Percentiles rank a stretch among this genome's conserved stretches.
Conservation (phyloP, 2,113 vertebrate genomes). For the Rhinolophus ferrumequinum region DNA sequence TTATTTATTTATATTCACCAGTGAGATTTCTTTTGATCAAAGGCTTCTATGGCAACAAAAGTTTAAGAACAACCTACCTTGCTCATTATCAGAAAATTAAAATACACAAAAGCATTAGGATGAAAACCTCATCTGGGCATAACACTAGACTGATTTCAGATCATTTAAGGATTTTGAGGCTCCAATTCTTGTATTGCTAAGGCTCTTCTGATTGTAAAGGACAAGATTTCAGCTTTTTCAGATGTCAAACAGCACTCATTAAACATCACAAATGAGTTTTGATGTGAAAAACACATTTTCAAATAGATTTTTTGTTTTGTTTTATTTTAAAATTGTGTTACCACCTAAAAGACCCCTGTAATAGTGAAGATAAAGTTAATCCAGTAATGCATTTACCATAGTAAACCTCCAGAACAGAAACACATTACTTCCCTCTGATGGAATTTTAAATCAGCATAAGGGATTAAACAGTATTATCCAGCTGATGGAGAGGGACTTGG, state of each 20-base stretch:
- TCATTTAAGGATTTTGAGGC: constrained; percentile 38
- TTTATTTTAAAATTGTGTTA: constrained; percentile 71
- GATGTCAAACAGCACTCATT: constrained; percentile 40
- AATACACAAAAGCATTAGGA: constrained; percentile 25
- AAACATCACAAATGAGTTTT: constrained; percentile 56
- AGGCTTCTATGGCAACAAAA: not conserved
- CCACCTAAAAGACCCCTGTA: constrained; percentile 68
- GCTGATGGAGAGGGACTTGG: constrained; percentile 43
- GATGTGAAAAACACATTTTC: constrained; percentile 49
- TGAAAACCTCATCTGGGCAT: not conserved
- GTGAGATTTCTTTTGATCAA: not conserved
- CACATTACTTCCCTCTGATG: constrained; percentile 75
- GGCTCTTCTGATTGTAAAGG: not conserved
- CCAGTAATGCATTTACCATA: constrained; percentile 74
- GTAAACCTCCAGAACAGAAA: constrained; percentile 79
- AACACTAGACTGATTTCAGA: not conserved
- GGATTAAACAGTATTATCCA: constrained; percentile 79
- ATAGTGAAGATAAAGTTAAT: constrained; percentile 82
- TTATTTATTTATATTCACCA: not conserved
- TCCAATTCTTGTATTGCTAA: not conserved
- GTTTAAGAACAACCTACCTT: not conserved
- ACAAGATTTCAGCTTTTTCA: constrained; percentile 48
- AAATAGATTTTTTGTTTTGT: constrained; percentile 74
- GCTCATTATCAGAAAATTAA: constrained; percentile 52
- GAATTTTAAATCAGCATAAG: constrained; percentile 81